Percentiles rank a stretch among this genome's conserved stretches.
Evolutionary conservation across 2,888 invertebrate species (phyloP).

Genomic region (Omphaloscelis lunosa): DNA sequence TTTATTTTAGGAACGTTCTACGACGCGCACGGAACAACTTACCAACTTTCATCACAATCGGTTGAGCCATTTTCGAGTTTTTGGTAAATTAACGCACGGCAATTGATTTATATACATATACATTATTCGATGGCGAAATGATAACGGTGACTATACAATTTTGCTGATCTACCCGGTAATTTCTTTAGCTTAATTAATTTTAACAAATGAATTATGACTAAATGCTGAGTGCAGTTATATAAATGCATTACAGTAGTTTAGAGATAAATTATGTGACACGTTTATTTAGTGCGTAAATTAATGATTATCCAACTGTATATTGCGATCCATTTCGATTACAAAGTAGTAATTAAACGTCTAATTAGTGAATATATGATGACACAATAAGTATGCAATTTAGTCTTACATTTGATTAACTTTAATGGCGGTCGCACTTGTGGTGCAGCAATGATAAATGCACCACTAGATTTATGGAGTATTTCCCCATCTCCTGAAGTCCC

Average conservation of each 20-base stretch:
- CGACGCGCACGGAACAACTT: too few species aligned
- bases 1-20: too few species aligned
- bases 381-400: neutral
- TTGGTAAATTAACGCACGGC: too few species aligned
- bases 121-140: constrained; percentile 16
- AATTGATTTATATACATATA: neutral
- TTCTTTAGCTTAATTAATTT: too few species aligned
- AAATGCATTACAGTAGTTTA: constrained; percentile 49
- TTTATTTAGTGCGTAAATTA: constrained; percentile 7
- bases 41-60: too few species aligned
- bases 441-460: constrained; percentile 1
- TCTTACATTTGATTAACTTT: neutral
- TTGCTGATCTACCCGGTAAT: neutral
- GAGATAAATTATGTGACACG: constrained; percentile 23
- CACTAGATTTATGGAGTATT: neutral
- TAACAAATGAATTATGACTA: constrained; percentile 35
- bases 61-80: too few species aligned
- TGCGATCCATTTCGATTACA: constrained; percentile 9
- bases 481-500: too few species aligned
- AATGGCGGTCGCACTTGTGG: neutral
- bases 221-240: constrained; percentile 46
- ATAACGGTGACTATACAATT: constrained; percentile 4
- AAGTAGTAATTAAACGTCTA: constrained; percentile 28
- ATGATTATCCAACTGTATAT: neutral
- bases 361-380: neutral